Evolutionary conservation across 2,113 vertebrate species (phyloP), one percentile per base, ranked within the genome.

Genomic region (Galemys pyrenaicus): DNA sequence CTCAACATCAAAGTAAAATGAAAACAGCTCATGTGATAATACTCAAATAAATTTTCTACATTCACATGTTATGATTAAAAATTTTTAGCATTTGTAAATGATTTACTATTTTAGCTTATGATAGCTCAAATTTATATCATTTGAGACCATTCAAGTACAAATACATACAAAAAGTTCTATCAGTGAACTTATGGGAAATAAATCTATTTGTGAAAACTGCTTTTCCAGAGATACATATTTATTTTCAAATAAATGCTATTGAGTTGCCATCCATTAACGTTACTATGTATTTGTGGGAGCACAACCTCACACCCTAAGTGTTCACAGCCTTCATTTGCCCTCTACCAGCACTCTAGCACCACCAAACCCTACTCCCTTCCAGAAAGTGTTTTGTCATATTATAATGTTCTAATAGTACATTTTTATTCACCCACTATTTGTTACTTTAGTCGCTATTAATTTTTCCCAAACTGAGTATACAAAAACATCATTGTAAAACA

Each of bases 401-500:
- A 30, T 16, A 39, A 8, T 87, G 10, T 17, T 81, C 91, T 77
- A 62, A 35, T 32, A 84, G 44, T 44, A 82, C 12, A 58, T 3
- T 68, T 91, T 85, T 54, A 56, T 10, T 92, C 5, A 39, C 62
- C 9, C 58, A 67, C 6, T 64, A 2, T 84, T 84, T 87, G 75
- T 74, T 30, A 82, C 79, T 88, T 84, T 74, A 77, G 5, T 80
- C 32, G 49, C 9, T 46, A 78, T 32, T 85, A 68, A 39, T 15
- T 67, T 67, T 95, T 94, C 68, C 49, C 9, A 60, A 92, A 86
- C 0, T 2, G 9, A 82, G 28, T 87, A 56, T 51, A 58, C 24
- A 67, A 87, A 91, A 86, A 49, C n/a, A 77, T 81, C 10, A 46
- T 51, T 94, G 71, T 81, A 92, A 94, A 94, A 65, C 20, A 41